Evolutionary conservation across 2,113 vertebrate species (phyloP).

Genomic region (Pimephales promelas): DNA sequence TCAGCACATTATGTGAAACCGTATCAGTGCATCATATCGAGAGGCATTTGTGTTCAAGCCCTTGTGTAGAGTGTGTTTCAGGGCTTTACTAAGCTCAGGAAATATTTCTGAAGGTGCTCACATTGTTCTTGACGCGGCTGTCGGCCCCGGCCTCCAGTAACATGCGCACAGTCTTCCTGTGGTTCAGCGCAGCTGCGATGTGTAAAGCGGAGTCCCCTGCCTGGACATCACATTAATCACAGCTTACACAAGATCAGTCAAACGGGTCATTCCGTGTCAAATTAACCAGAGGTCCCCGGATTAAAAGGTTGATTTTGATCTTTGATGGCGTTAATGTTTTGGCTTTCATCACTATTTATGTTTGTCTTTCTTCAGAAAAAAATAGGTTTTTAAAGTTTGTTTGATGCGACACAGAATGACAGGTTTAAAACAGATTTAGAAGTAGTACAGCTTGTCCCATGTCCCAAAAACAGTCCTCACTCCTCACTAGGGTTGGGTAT

Average conservation of each 20-base stretch:
- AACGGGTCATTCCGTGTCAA: too few relatives aligned
- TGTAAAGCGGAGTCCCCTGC: slow-evolving; percentile 92
- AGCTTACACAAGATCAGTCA: neutral
- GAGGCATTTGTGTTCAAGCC: neutral
- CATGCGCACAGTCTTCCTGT: slow-evolving; percentile 91
- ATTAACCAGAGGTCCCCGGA: too few relatives aligned
- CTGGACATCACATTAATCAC: slow-evolving; percentile 65
- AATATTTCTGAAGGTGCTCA: slow-evolving; percentile 68
- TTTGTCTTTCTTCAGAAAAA: too few relatives aligned
- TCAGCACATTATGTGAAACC: neutral
- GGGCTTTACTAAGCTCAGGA: slow-evolving; percentile 12
- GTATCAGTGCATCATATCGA: neutral
- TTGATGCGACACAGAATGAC: too few relatives aligned
- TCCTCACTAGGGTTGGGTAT: too few relatives aligned
- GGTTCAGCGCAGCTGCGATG: slow-evolving; percentile 89
- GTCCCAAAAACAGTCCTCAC: neutral
- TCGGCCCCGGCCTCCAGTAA: slow-evolving; percentile 93
- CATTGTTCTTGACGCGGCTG: slow-evolving; percentile 82
- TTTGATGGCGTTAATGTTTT: too few relatives aligned
- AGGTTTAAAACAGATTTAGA: too few relatives aligned
- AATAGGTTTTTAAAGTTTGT: too few relatives aligned
- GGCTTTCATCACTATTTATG: too few relatives aligned
- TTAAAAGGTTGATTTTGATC: too few relatives aligned
- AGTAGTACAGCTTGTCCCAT: too few relatives aligned
- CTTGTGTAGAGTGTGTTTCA: neutral